A percentile compares a stretch with the other conserved stretches of the same genome.
phyloP scores from a whole-genome alignment of 2,888 invertebrate genomes.

The Cheilosia vernalis region DNA sequence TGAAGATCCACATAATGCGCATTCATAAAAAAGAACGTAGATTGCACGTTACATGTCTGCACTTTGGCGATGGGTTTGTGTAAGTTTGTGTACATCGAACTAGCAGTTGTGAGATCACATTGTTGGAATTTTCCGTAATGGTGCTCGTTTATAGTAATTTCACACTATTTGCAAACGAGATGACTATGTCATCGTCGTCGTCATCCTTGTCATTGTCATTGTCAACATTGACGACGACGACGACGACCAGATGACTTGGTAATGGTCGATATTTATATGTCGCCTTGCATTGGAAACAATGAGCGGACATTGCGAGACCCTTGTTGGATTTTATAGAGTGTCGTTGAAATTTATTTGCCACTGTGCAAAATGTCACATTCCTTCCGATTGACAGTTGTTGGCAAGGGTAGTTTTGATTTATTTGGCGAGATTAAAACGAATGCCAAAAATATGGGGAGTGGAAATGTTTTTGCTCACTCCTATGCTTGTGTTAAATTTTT shows the following conservation, averaged over 20 bases:
- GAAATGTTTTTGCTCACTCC: too few relatives aligned
- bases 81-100: background rate
- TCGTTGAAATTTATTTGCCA: slow-evolving; percentile 23
- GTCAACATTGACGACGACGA: slow-evolving; percentile 7
- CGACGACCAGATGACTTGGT: slow-evolving; percentile 31
- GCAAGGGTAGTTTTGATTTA: background rate
- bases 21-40: slow-evolving; percentile 47
- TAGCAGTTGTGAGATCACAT: slow-evolving; percentile 33
- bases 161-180: slow-evolving; percentile 61
- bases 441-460: background rate
- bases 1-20: slow-evolving; percentile 43
- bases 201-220: background rate
- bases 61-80: background rate
- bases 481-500: too few relatives aligned
- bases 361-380: background rate
- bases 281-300: slow-evolving; percentile 14
- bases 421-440: background rate
- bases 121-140: slow-evolving; percentile 59
- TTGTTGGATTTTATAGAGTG: slow-evolving; percentile 18
- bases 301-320: background rate
- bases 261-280: slow-evolving; percentile 18
- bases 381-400: slow-evolving; percentile 1
- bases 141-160: slow-evolving; percentile 60
- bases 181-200: slow-evolving; percentile 14
- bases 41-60: slow-evolving; percentile 48